Conservation (phyloP, 1,140 invertebrate species). For the Drosophila funebris region DNA sequence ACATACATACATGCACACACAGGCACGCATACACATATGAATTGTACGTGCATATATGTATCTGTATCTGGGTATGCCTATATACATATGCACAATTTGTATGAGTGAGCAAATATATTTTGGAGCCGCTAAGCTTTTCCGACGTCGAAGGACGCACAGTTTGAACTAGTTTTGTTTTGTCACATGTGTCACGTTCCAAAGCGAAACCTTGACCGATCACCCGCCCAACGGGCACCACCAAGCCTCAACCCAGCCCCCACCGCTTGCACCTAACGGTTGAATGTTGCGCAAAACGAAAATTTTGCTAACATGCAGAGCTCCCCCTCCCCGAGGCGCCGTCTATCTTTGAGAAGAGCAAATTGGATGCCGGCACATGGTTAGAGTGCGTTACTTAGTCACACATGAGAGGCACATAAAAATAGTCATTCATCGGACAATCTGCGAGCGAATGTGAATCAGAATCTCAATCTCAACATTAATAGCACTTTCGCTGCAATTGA, state of each 20-base stretch:
- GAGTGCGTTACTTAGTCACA: slow-evolving; percentile 32
- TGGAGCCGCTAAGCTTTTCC: slow-evolving; percentile 52
- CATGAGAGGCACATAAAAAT: slow-evolving; percentile 32
- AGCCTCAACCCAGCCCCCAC: background rate
- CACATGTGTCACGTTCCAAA: slow-evolving; percentile 59
- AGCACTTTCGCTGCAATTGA: slow-evolving; percentile 65
- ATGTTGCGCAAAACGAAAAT: slow-evolving; percentile 71
- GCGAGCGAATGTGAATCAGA: slow-evolving; percentile 6
- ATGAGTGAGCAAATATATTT: slow-evolving; percentile 26
- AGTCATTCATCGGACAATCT: slow-evolving; percentile 46
- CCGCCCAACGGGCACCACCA: slow-evolving; percentile 20
- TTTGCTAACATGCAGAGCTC: slow-evolving; percentile 30
- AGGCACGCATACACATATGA: slow-evolving; percentile 32
- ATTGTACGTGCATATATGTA: slow-evolving; percentile 25
- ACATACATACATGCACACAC: slow-evolving; percentile 30
- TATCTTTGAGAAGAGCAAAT: background rate
- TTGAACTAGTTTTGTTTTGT: slow-evolving; percentile 41
- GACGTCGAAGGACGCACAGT: slow-evolving; percentile 53
- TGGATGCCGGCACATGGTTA: slow-evolving; percentile 18
- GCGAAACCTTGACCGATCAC: slow-evolving; percentile 75
- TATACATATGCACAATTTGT: slow-evolving; percentile 9
- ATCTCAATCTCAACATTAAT: slow-evolving; percentile 47
- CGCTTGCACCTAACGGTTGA: background rate
- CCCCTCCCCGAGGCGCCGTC: background rate
- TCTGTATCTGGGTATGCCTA: background rate